Evolutionary conservation across 64 coral and sea anemone species (phyloP).

Genomic region (Porites australiensis): DNA sequence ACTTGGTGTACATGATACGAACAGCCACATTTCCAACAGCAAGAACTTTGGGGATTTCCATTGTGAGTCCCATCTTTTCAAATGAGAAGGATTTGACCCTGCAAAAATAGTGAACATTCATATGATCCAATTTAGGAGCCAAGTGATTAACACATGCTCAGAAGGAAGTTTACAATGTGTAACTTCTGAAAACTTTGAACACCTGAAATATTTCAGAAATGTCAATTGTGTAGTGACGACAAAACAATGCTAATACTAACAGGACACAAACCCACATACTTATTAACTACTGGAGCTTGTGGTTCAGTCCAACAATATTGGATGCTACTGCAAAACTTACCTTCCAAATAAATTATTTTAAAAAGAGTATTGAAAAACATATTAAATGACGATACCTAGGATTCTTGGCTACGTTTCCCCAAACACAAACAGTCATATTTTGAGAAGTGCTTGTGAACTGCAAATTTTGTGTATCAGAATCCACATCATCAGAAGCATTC

Average conservation of each 20-base stretch:
- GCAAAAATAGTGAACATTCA: not conserved
- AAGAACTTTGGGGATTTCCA: slow-evolving; percentile 88
- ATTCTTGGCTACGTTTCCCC: slow-evolving; percentile 96
- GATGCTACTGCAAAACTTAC: too few relatives aligned
- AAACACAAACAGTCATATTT: slow-evolving; percentile 83
- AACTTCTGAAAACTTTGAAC: too few relatives aligned
- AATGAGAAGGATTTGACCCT: slow-evolving; percentile 94
- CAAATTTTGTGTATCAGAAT: slow-evolving; percentile 95
- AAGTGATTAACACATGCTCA: too few relatives aligned
- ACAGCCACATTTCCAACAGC: slow-evolving; percentile 85
- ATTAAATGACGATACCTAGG: slow-evolving; percentile 70
- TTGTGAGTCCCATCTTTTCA: slow-evolving; percentile 76
- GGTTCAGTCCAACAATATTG: too few relatives aligned
- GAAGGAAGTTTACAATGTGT: too few relatives aligned
- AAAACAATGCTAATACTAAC: too few relatives aligned
- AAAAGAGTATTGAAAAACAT: not conserved
- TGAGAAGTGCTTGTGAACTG: slow-evolving; percentile 77
- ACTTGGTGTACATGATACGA: slow-evolving; percentile 81
- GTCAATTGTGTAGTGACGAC: too few relatives aligned
- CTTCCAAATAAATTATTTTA: too few relatives aligned
- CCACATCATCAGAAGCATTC: slow-evolving; percentile 87
- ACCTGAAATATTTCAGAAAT: too few relatives aligned
- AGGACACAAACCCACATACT: too few relatives aligned
- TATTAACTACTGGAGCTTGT: too few relatives aligned
- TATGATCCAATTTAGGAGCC: not conserved